phyloP scores from a whole-genome alignment of 2,113 vertebrate species.

The Eretmochelys imbricata region DNA sequence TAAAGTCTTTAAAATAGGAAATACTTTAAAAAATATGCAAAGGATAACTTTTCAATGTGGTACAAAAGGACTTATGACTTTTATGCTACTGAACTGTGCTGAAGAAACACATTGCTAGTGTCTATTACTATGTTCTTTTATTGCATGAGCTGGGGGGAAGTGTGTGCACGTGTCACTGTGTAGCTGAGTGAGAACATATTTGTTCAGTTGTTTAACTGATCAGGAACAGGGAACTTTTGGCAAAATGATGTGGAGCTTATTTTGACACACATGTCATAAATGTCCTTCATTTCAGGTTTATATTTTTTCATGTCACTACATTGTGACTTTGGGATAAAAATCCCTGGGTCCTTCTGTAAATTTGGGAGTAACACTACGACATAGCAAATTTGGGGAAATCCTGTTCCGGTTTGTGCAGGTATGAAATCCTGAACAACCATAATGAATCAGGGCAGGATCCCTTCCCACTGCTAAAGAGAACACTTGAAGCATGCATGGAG shows the following conservation, averaged over 20 bases:
- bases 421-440: background rate
- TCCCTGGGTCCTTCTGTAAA: background rate
- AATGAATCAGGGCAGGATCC: background rate
- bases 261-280: background rate
- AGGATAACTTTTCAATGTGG: background rate
- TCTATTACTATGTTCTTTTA: background rate
- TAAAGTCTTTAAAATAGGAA: background rate
- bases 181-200: background rate
- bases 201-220: background rate
- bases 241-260: background rate
- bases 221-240: background rate
- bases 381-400: background rate
- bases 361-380: background rate
- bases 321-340: background rate
- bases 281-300: background rate
- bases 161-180: background rate
- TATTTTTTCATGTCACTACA: background rate
- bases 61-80: background rate
- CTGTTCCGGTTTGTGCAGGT: background rate
- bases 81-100: background rate
- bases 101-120: background rate
- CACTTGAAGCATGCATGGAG: background rate
- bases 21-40: background rate
- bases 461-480: background rate
- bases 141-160: fast-evolving